Base-by-base conservation (phyloP, 1,140 invertebrate species). In the Polyergus mexicanus region DNA sequence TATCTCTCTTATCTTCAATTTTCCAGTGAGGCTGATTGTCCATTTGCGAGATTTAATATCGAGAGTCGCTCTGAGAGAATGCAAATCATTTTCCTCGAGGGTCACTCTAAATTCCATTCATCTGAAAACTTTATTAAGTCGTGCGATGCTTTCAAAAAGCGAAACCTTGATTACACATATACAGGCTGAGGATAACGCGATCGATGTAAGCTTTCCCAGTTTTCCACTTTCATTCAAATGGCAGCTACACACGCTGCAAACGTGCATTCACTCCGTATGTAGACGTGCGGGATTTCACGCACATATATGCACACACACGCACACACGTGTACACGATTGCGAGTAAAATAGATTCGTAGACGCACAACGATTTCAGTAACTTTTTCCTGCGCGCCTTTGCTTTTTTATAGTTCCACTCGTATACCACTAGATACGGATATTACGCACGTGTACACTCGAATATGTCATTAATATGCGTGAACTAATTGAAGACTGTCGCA, bases 401-500 rank as follows among this genome's bases (percentile, higher is more conserved):
- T 77, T 77, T 84, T 66, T 77, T 76, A 56, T 54, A 44, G 32
- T 25, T 63, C 2, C 47, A 38, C 16, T 75, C 32, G 58, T 25
- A 51, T 19, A 51, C 3, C 32, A 32, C 32, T 32, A 32, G 32
- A 32, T 51, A 44, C 41, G 44, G 8, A 51, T 6, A 19, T n/a
- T 38, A 13, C 44, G 51, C 72, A 54, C 13, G 19, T 25, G 19
- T 41, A 19, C 3, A 7, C 28, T 13, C 44, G 8, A 32, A 77
- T 28, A 28, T 28, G 25, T 44, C 84, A 86, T 87, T 87, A 87
- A 87, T 80, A 69, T 83, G 83, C 84, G n/a, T 54, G 22, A 66
- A 85, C 60, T 87, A 86, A 87, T 87, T 87, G 86, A 87, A 86
- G 68, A n/a, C 84, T 65, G 38, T 56, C 72, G 58, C 25, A 54